These are phyloP conservation scores for Cinclus cinclus DNA, from an alignment of 2,113 vertebrate genomes.

Conservation along the genomic window DNA sequence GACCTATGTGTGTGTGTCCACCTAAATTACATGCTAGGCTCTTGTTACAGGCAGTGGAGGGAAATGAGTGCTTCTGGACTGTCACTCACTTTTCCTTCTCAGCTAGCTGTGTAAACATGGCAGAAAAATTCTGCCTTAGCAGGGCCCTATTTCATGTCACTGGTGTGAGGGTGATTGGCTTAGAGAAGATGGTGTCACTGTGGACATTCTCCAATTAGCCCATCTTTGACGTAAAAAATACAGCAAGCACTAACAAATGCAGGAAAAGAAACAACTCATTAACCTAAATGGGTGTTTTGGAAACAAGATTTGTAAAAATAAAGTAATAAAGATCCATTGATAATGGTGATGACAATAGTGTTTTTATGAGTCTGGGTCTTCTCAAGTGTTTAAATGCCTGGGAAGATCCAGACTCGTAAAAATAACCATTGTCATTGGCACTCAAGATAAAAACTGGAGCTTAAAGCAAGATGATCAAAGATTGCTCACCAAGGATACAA, in stretches of 20 bases:
- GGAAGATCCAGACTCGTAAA: neutral
- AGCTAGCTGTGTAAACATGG: neutral
- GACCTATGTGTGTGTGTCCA: neutral
- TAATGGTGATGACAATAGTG: neutral
- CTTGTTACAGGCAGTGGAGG: neutral
- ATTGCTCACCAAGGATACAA: neutral
- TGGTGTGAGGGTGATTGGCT: neutral
- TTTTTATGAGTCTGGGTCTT: neutral
- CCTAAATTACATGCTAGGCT: neutral
- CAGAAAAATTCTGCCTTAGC: neutral
- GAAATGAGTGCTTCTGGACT: neutral
- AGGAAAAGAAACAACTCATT: neutral
- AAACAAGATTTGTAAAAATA: neutral
- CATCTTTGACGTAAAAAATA: neutral
- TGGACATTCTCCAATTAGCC: neutral
- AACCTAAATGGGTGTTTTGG: neutral
- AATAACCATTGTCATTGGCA: neutral
- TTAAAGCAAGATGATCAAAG: neutral
- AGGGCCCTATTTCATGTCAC: neutral
- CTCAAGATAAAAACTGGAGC: neutral
- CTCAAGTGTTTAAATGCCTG: neutral
- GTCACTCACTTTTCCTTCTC: neutral
- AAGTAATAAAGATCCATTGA: neutral
- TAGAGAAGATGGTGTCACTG: neutral
- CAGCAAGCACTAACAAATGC: neutral